Base-by-base conservation (phyloP, 2,797 vertebrate species). In the Lagorchestes hirsutus region DNA sequence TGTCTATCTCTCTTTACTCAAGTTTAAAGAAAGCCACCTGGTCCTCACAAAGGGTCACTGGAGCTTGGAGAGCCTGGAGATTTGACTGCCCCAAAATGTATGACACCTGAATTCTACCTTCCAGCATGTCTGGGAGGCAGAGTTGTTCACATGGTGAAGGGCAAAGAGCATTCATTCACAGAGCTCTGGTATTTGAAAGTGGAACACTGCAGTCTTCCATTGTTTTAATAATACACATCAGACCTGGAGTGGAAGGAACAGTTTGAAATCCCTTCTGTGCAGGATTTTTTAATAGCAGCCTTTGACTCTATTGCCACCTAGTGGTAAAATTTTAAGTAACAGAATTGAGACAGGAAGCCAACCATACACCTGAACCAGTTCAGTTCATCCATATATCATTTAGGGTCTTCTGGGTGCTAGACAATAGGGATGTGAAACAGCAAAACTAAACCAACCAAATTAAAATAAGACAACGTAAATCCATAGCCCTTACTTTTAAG, bases 211-310 rank as follows among this genome's bases (percentile, higher is more conserved):
- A 96, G 91, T 93, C 93, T 95, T 97, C 91, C 94, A 92, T 95
- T 98, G 94, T 96, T 97, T 97, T 97, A 97, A 97, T 98, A 97
- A 96, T 96, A 90, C 54, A 87, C 94, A 82, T 94, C 62, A 93
- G 97, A 74, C 93, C 95, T 92, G 95, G 96, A 96, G 92, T 92
- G 96, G 95, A 97, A 97, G 52, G 52, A 97, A 97, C 95, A 96
- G 94, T 95, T 95, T 97, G 57, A 97, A 94, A 94, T 97, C 55
- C 27, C 10, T 95, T 55, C 93, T 59, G 93, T 55, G 46, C 31
- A 58, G 52, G 34, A 9, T 16, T 92, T 52, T 74, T 58, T 27
- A 57, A 57, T 57, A 56, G 52, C 55, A 95, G 56, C 93, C 90
- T 96, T 93, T 96, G 95, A 87, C 92, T 95, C 94, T 46, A 54